Percentiles rank a stretch among this genome's conserved stretches.
phyloP scores from a whole-genome alignment of 2,797 vertebrate species.

The Coranthus polyacanthus region DNA sequence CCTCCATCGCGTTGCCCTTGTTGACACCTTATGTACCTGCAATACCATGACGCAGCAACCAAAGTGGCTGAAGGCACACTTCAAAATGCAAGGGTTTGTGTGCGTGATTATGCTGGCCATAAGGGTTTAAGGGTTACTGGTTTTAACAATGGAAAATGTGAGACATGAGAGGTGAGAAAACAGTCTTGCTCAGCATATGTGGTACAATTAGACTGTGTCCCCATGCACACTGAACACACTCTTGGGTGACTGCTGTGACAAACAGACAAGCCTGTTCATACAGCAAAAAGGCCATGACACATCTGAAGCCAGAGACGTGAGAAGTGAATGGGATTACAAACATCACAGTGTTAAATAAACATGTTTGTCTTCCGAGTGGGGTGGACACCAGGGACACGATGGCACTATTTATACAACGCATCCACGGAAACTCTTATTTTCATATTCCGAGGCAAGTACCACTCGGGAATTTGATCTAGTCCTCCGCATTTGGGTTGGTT shows the following conservation, averaged over 20 bases:
- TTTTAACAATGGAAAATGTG: slow-evolving; percentile 80
- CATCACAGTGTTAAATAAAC: slow-evolving; percentile 50
- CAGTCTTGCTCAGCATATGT: slow-evolving; percentile 68
- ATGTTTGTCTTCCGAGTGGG: slow-evolving; percentile 54
- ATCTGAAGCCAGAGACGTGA: slow-evolving; percentile 39
- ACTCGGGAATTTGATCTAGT: slow-evolving; percentile 49
- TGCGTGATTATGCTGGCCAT: slow-evolving; percentile 54
- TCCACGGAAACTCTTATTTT: slow-evolving; percentile 54
- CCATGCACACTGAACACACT: slow-evolving; percentile 38
- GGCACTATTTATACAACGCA: slow-evolving; percentile 33
- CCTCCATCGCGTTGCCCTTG: slow-evolving; percentile 32
- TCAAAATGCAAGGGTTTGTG: slow-evolving; percentile 52
- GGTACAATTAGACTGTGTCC: slow-evolving; percentile 60
- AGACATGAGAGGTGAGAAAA: slow-evolving; percentile 68
- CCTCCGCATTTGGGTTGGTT: no score
- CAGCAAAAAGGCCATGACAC: slow-evolving; percentile 20
- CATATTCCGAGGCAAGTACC: slow-evolving; percentile 26
- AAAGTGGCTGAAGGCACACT: slow-evolving; percentile 65
- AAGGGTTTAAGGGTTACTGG: slow-evolving; percentile 68
- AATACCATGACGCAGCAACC: slow-evolving; percentile 67
- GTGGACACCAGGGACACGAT: slow-evolving; percentile 34
- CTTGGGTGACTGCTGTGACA: slow-evolving; percentile 58
- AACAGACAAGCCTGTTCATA: slow-evolving; percentile 34
- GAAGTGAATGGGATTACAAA: slow-evolving; percentile 46
- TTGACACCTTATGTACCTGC: slow-evolving; percentile 33